Conservation (phyloP, 1,140 invertebrate species). For the Heliconius hermathena region DNA sequence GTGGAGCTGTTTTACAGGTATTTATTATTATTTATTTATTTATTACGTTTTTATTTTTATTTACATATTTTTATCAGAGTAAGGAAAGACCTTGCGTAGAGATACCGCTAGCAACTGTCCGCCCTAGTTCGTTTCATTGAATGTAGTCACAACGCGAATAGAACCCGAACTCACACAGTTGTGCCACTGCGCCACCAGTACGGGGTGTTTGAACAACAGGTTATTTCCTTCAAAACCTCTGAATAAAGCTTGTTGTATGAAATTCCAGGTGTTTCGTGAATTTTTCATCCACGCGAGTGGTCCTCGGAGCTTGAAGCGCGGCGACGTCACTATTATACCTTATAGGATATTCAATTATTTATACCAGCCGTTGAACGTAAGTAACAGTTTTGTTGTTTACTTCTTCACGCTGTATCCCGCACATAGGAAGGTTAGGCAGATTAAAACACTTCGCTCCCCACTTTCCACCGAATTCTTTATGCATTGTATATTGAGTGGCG, state of each 20-base stretch:
- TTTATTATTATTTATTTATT: too few species aligned
- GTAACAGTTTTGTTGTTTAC: conserved; percentile 27
- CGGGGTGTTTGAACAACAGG: too few species aligned
- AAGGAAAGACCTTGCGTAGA: too few species aligned
- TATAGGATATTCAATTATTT: conserved; percentile 72
- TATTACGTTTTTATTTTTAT: too few species aligned
- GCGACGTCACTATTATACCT: conserved; percentile 55
- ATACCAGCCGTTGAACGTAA: conserved; percentile 61
- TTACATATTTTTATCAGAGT: too few species aligned
- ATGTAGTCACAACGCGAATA: too few species aligned
- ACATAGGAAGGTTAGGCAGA: background rate
- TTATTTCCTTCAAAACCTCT: too few species aligned
- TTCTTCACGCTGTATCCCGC: background rate
- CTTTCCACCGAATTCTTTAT: background rate
- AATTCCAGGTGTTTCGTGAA: conserved; percentile 64
- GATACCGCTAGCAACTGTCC: too few species aligned
- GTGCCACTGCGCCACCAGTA: too few species aligned
- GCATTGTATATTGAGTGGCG: background rate
- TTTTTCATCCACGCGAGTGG: conserved; percentile 70
- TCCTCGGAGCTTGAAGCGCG: conserved; percentile 50
- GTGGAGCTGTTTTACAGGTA: conserved; percentile 62
- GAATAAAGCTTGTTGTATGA: too few species aligned
- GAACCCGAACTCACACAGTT: too few species aligned
- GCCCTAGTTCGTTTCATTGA: too few species aligned
- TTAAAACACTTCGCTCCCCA: background rate